A percentile compares a stretch with the other conserved stretches of the same genome.
phyloP scores from a whole-genome alignment of 2,113 vertebrate genomes.

The Astatoreochromis straeleni region DNA sequence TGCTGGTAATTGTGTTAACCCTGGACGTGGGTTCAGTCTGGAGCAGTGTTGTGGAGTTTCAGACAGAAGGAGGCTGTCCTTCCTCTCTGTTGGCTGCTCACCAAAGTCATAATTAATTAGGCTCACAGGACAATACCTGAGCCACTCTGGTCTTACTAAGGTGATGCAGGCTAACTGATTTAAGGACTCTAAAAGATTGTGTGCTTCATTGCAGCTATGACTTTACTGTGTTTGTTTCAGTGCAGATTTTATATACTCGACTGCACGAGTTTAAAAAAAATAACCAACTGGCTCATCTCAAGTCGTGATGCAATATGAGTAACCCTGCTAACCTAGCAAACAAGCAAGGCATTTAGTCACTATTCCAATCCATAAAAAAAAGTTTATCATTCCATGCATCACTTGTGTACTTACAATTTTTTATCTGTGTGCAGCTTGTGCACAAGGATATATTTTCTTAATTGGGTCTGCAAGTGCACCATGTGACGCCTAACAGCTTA shows the following conservation, averaged over 20 bases:
- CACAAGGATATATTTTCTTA: not conserved
- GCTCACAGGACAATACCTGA: slow-evolving; percentile 38
- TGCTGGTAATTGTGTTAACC: slow-evolving; percentile 63
- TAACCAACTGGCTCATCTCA: not conserved
- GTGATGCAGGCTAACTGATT: slow-evolving; percentile 34
- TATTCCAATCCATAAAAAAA: not conserved
- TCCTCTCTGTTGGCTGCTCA: slow-evolving; percentile 38
- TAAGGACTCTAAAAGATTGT: not conserved
- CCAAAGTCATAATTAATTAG: slow-evolving; percentile 58
- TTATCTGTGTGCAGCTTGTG: not conserved
- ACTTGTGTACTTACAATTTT: not conserved
- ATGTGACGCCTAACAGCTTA: not conserved
- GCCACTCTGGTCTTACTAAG: slow-evolving; percentile 18
- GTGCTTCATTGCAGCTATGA: not conserved
- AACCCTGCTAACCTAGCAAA: not conserved
- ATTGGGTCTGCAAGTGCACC: not conserved
- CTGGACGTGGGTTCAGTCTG: slow-evolving; percentile 36
- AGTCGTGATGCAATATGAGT: not conserved
- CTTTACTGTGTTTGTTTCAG: not conserved
- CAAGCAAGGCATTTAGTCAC: not conserved
- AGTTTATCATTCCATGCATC: not conserved
- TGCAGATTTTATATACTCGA: not conserved
- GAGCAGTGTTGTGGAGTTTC: slow-evolving; percentile 37
- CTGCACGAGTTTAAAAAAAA: not conserved
- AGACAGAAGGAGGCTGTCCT: slow-evolving; percentile 47